Base-by-base conservation (phyloP, 2,888 invertebrate species). In the Rhagium mordax region DNA sequence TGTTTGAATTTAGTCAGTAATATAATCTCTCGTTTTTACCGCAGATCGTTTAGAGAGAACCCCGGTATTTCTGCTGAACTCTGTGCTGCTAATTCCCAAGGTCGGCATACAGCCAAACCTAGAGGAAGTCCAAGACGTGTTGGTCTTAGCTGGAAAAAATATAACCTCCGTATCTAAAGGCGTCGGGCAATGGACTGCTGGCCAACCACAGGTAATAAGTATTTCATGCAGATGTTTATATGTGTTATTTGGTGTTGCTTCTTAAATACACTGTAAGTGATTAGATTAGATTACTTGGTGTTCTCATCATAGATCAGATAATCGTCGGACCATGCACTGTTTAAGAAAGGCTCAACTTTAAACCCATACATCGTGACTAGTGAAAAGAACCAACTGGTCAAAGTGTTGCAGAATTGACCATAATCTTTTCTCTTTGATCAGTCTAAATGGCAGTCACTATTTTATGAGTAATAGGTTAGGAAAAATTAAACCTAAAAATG, bases 151-250 rank as follows among this genome's bases (percentile, higher is more conserved):
- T 5, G 96, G 97, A 7, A 95, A 94, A 88, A 92, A 93, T 78
- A 96, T 98, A 77, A 93, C 96, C 0, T 94, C 94, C 16, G 93
- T 97, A 49, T 93, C 97, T 0, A 96, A 96, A 87, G 96, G 96
- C 27, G 96, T 98, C 20, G 94, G 95, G 0, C 97, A 96, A 85
- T 98, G 98, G 98, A 93, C 93, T 4, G 95, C 94, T 60, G 94
- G 94, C 57, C 92, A 91, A 83, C 88, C 88, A 24, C 85, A 86
- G 87, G 89, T 88, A 85, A 66, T 51, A 75, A 27, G 18, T 66
- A 77, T 77, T 64, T 6, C 8, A 10, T 51, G 29, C 8, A 18
- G 51, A 15, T 62, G 16, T 72, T 64, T 70, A 71, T 33, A 16
- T 55, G 49, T 60, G 47, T 70, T 51, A 18, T 47, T 59, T 16